Evolutionary conservation across 2,888 invertebrate species (phyloP).

Genomic region (Catocala nupta): DNA sequence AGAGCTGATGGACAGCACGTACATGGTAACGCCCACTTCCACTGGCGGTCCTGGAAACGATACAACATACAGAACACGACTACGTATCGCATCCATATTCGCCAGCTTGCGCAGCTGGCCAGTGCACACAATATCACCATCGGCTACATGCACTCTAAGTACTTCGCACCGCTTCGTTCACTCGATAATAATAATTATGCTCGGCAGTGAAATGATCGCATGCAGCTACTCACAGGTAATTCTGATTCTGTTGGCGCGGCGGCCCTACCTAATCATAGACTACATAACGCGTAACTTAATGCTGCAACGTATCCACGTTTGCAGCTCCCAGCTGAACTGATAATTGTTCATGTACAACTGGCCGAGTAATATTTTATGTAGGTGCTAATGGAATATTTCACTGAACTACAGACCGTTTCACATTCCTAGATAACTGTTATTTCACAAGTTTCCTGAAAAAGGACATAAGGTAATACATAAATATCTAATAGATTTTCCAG

Average conservation of each 20-base stretch:
- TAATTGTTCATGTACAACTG: too few relatives aligned
- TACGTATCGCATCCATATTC: conserved; percentile 34
- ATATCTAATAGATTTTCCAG: too few relatives aligned
- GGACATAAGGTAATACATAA: too few relatives aligned
- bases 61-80: conserved; percentile 47
- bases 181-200: background rate
- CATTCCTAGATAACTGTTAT: too few relatives aligned
- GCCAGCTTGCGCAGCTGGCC: conserved; percentile 10
- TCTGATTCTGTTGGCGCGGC: background rate
- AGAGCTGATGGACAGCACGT: conserved; percentile 94
- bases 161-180: background rate
- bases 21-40: conserved; percentile 94
- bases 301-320: too few relatives aligned
- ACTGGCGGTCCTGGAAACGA: conserved; percentile 90
- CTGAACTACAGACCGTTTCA: background rate
- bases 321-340: too few relatives aligned
- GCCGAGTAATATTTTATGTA: background rate
- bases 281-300: too few relatives aligned
- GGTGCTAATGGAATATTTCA: background rate
- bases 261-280: too few relatives aligned
- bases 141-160: conserved; percentile 5
- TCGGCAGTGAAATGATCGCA: background rate
- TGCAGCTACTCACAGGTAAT: too few relatives aligned
- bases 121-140: conserved; percentile 18
- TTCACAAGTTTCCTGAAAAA: too few relatives aligned